Evolutionary conservation across 2,888 invertebrate genomes (phyloP), one percentile per base, ranked within the genome.

Genomic region (Boloria euphrosyne): DNA sequence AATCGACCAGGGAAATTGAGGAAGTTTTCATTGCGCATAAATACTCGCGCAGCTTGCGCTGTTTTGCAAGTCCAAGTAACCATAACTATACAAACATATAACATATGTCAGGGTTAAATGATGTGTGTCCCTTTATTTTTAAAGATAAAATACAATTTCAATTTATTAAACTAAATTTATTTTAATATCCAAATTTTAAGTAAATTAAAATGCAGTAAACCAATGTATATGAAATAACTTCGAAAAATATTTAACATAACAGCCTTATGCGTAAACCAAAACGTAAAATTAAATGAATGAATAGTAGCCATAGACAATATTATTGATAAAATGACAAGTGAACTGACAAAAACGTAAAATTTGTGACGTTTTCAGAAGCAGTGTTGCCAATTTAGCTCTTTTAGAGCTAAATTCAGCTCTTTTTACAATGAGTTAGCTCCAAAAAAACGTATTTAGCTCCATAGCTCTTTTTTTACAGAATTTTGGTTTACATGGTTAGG

Each of bases 11-110:
- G 81, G 84, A 83, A 83, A 78, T 79, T 69, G 70, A 79, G 82
- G 77, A 81, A 81, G 81, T 83, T 80, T 84, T 80, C 87, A 92
- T 87, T 92, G 92, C 92, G 92, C 92, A 92, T 88, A 90, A 86
- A 89, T 87, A 90, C 89, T 88, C 89, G 90, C 91, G 92, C 91
- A 82, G 80, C 82, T 79, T 70, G 81, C 80, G 80, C 78, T 83
- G 77, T 66, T 67, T 71, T 71, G 64, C 65, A 67, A 73, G 60
- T 71, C 62, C 65, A 67, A 73, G 60, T 66, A 67, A 65, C 44
- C 22, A 58, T 27, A 59, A 62, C 38, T 51, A 57, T 54, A 16
- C 14, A 22, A 38, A 31, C 38, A 53, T 59, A 10, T 31, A 49
- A 31, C 16, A 38, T 57, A 17, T n/a, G 51, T 52, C 51, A 64